phyloP scores from a whole-genome alignment of 2,797 vertebrate genomes.

The Thripadectes ignobilis region DNA sequence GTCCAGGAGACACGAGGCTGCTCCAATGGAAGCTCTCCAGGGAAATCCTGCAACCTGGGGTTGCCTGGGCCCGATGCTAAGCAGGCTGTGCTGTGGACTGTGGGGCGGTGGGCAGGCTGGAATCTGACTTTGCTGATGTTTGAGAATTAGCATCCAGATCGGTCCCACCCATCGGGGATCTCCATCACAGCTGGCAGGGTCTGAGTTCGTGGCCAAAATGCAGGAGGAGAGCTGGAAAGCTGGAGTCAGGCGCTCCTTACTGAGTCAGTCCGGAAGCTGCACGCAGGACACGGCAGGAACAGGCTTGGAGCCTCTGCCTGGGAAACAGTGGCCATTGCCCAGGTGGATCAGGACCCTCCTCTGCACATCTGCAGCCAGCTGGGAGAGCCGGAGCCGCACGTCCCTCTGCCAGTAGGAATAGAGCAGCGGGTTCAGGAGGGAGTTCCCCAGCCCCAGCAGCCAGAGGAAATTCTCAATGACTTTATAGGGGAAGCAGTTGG shows the following conservation, averaged over 20 bases:
- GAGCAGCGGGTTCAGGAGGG: conserved; percentile 88
- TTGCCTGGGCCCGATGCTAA: background rate
- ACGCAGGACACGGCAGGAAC: conserved; percentile 52
- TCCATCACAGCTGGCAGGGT: background rate
- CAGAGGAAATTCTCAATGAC: conserved; percentile 87
- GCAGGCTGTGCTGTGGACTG: fast-evolving
- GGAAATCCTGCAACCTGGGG: background rate
- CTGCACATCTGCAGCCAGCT: conserved; percentile 73
- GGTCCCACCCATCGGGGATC: background rate
- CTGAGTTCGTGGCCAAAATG: fast-evolving
- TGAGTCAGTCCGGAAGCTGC: conserved; percentile 37
- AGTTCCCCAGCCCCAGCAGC: conserved; percentile 88
- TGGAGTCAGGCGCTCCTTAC: background rate
- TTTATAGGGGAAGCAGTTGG: conserved; percentile 73
- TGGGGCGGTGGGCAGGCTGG: background rate
- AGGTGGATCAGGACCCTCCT: conserved; percentile 5
- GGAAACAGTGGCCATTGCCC: background rate
- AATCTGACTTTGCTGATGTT: fast-evolving
- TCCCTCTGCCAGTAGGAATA: conserved; percentile 91
- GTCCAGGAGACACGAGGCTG: background rate
- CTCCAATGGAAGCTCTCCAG: background rate
- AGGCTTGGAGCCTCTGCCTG: background rate
- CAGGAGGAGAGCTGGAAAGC: background rate
- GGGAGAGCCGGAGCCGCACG: conserved; percentile 81
- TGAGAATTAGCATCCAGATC: background rate